phyloP scores from a whole-genome alignment of 2,113 vertebrate species.

The Hirundichthys speculiger region DNA sequence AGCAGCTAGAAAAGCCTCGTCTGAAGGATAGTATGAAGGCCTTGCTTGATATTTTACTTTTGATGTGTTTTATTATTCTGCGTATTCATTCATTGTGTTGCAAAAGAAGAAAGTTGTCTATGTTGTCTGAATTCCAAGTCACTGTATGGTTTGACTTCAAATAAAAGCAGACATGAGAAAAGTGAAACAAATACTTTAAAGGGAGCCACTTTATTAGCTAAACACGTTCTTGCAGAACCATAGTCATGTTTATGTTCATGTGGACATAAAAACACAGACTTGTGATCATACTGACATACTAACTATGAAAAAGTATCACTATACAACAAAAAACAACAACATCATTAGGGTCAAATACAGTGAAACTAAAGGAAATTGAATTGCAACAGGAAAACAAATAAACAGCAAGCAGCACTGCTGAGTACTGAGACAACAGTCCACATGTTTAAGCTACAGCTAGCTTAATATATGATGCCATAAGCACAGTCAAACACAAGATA shows the following conservation, averaged over 20 bases:
- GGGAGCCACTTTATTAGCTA: constrained; percentile 56
- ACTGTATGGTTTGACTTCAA: too few species aligned
- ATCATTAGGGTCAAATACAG: neutral
- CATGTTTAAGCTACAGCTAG: neutral
- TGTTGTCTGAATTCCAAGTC: too few species aligned
- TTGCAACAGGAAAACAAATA: constrained; percentile 22
- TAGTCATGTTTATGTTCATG: neutral
- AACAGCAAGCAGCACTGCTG: neutral
- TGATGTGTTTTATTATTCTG: too few species aligned
- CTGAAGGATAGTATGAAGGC: too few species aligned
- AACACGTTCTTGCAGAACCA: constrained; percentile 5
- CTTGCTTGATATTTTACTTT: too few species aligned
- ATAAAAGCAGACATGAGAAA: too few species aligned
- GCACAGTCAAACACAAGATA: constrained; percentile 34
- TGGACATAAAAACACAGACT: neutral
- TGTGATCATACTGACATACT: neutral
- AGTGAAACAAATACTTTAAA: too few species aligned
- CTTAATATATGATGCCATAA: constrained; percentile 40
- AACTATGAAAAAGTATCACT: too few species aligned
- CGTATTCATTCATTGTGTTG: too few species aligned
- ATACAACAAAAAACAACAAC: constrained; percentile 1
- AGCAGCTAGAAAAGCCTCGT: too few species aligned
- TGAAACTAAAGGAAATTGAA: neutral
- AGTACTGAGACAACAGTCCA: neutral
- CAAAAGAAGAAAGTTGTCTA: too few species aligned